Conservation (phyloP, 2,113 vertebrate genomes). For the Gobius niger region DNA sequence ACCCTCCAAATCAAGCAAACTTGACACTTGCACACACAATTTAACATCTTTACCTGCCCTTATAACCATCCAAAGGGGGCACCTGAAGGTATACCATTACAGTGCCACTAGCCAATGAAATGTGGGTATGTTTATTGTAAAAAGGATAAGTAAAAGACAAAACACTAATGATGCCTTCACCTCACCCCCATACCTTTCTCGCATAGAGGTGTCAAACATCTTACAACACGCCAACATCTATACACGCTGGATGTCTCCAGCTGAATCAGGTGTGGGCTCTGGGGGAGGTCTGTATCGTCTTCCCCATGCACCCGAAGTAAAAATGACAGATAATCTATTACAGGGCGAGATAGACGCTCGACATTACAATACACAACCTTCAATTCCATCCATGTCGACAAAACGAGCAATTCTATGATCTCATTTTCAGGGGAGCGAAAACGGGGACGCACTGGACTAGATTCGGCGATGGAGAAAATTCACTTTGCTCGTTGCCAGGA, state of each 20-base stretch:
- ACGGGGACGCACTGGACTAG: neutral
- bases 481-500: constrained; percentile 1
- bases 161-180: constrained; percentile 31
- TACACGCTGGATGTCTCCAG: constrained; percentile 23
- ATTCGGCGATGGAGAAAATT: constrained; percentile 9
- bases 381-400: constrained; percentile 6
- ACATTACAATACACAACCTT: constrained; percentile 21
- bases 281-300: constrained; percentile 34
- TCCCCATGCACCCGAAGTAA: constrained; percentile 34
- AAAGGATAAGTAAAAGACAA: constrained; percentile 46
- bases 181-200: constrained; percentile 23
- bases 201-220: constrained; percentile 41
- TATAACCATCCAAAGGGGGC: neutral
- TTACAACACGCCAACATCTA: constrained; percentile 22
- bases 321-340: constrained; percentile 48
- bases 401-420: constrained; percentile 17
- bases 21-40: neutral
- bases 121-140: constrained; percentile 20
- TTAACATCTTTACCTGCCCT: neutral
- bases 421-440: neutral
- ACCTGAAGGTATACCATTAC: constrained; percentile 5
- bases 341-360: constrained; percentile 20
- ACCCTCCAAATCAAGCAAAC: neutral
- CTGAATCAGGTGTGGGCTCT: constrained; percentile 46
- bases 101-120: neutral